Conservation (phyloP, 2,113 vertebrate species). For the Grammomys surdaster region DNA sequence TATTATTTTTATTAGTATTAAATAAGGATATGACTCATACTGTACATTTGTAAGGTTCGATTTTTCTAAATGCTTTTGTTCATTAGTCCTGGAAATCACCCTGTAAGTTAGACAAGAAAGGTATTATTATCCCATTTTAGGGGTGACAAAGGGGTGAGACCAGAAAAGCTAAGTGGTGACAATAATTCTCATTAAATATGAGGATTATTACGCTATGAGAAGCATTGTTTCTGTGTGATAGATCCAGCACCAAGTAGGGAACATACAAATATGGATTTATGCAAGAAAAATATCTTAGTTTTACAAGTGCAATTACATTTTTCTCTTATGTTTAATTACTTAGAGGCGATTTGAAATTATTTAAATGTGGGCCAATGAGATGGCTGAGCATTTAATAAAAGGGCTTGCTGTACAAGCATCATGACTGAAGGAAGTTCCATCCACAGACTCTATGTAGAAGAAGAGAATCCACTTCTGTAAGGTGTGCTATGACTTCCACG, state of each 20-base stretch:
- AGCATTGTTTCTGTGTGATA: conserved; percentile 25
- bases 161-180: conserved; percentile 64
- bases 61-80: conserved; percentile 67
- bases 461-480: background rate
- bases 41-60: conserved; percentile 60
- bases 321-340: conserved; percentile 32
- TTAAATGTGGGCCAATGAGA: background rate
- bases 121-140: conserved; percentile 62
- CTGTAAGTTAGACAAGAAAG: conserved; percentile 55
- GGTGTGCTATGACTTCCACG: background rate
- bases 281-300: conserved; percentile 40
- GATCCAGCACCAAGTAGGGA: background rate
- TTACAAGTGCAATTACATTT: conserved; percentile 35
- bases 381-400: background rate
- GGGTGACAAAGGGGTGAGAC: conserved; percentile 57
- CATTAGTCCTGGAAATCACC: conserved; percentile 54
- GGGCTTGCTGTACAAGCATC: background rate
- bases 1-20: conserved; percentile 62
- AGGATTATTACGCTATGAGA: conserved; percentile 40
- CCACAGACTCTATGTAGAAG: background rate
- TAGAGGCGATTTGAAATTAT: conserved; percentile 22
- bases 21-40: conserved; percentile 53
- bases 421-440: background rate
- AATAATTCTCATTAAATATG: conserved; percentile 50
- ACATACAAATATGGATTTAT: conserved; percentile 37